phyloP scores from a whole-genome alignment of 2,888 invertebrate genomes.

The Dicyrtomina minuta region DNA sequence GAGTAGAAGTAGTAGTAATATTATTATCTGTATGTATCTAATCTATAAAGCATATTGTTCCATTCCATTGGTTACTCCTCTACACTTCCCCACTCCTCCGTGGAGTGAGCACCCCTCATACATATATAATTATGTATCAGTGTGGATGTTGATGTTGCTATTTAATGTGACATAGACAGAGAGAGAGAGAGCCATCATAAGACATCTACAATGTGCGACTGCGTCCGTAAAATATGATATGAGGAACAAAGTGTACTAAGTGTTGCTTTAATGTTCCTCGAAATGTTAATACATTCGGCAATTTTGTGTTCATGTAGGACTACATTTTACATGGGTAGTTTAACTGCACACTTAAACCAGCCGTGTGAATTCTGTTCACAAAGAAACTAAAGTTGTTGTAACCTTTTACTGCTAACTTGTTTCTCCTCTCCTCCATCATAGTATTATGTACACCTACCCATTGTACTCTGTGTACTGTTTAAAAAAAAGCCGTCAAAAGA shows the following conservation, averaged over 20 bases:
- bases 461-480: not conserved
- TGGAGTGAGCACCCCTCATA: not conserved
- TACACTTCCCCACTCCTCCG: not conserved
- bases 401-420: slow-evolving; percentile 9
- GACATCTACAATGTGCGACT: not conserved
- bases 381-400: not conserved
- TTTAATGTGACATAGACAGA: not conserved
- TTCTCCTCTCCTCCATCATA: slow-evolving; percentile 3
- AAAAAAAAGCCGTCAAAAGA: not conserved
- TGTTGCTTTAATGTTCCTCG: not conserved
- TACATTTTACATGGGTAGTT: slow-evolving; percentile 13
- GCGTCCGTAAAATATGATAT: not conserved
- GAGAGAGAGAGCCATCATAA: not conserved
- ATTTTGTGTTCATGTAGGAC: not conserved
- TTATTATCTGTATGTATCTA: too few species aligned
- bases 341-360: slow-evolving; percentile 17
- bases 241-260: not conserved
- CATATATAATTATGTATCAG: not conserved
- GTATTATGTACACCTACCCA: not conserved
- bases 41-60: too few species aligned
- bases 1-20: too few species aligned
- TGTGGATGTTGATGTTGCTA: too few species aligned
- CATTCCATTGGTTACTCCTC: not conserved
- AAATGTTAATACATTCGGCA: not conserved
- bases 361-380: slow-evolving; percentile 15